Evolutionary conservation across 2,888 invertebrate genomes (phyloP).

Genomic region (Trichogramma dendrolimi): DNA sequence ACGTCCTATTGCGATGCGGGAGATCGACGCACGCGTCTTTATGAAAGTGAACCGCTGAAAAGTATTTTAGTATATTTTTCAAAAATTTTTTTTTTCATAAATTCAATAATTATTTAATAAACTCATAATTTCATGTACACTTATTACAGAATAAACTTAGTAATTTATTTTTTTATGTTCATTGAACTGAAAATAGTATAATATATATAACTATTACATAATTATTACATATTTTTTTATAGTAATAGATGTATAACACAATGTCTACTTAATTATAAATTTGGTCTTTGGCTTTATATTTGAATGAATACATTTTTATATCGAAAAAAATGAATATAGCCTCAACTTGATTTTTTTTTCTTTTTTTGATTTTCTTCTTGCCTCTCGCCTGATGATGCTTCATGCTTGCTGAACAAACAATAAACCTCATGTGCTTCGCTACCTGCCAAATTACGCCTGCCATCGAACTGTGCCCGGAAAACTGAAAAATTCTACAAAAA

Average conservation of each 20-base stretch:
- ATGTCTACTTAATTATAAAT: slow-evolving; percentile 7
- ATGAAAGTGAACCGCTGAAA: no score
- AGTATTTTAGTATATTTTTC: no score
- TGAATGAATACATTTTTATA: slow-evolving; percentile 20
- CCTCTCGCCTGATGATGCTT: slow-evolving; percentile 54
- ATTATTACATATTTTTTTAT: background rate
- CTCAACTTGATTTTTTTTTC: slow-evolving; percentile 52
- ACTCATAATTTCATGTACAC: no score
- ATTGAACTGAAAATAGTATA: no score
- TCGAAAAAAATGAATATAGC: slow-evolving; percentile 34
- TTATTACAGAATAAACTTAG: no score
- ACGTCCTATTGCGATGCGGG: slow-evolving; percentile 2
- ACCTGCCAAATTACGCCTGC: slow-evolving; percentile 52
- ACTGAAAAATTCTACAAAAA: slow-evolving; percentile 28
- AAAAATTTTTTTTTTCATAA: no score
- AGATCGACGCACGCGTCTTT: slow-evolving; percentile 27
- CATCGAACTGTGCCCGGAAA: slow-evolving; percentile 28
- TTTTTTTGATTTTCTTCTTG: slow-evolving; percentile 53
- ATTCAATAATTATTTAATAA: no score
- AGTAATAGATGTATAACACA: slow-evolving; percentile 19
- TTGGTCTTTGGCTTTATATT: slow-evolving; percentile 14
- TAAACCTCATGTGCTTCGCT: slow-evolving; percentile 51
- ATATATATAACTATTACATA: no score
- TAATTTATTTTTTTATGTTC: no score
- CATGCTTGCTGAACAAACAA: slow-evolving; percentile 50